Conservation (phyloP, 2,797 vertebrate genomes). For the Protosalanx chinensis region DNA sequence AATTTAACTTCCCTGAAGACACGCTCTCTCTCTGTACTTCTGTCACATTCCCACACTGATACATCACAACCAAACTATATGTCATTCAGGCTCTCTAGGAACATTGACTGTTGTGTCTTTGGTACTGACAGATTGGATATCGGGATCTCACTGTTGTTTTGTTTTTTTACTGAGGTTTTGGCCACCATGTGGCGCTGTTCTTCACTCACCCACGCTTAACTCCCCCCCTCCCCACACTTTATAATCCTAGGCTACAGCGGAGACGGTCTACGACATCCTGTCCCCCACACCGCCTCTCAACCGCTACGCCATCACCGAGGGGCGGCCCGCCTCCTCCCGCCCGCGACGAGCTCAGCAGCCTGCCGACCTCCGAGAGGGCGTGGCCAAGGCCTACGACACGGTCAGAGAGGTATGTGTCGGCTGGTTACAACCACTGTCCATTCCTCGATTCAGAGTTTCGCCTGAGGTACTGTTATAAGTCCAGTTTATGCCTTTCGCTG, state of each 20-base stretch:
- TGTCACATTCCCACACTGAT: too few species aligned
- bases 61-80: too few species aligned
- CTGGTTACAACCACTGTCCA: not conserved
- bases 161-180: too few species aligned
- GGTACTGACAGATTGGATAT: too few species aligned
- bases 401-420: slow-evolving; percentile 80
- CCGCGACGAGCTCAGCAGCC: slow-evolving; percentile 80
- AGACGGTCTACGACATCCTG: slow-evolving; percentile 92
- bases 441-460: not conserved
- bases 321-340: slow-evolving; percentile 66
- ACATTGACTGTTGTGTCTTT: too few species aligned
- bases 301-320: slow-evolving; percentile 78
- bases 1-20: not conserved
- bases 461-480: not conserved
- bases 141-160: too few species aligned
- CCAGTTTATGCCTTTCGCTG: not conserved
- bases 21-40: not conserved
- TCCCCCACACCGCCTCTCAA: slow-evolving; percentile 84
- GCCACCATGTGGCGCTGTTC: not conserved
- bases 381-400: slow-evolving; percentile 90
- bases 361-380: slow-evolving; percentile 87
- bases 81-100: too few species aligned
- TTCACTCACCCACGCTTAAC: not conserved
- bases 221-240: not conserved
- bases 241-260: slow-evolving; percentile 81